A percentile compares a stretch with the other conserved stretches of the same genome.
Conservation (phyloP, 1,140 invertebrate genomes). For the Protaetia brevitarsis region DNA sequence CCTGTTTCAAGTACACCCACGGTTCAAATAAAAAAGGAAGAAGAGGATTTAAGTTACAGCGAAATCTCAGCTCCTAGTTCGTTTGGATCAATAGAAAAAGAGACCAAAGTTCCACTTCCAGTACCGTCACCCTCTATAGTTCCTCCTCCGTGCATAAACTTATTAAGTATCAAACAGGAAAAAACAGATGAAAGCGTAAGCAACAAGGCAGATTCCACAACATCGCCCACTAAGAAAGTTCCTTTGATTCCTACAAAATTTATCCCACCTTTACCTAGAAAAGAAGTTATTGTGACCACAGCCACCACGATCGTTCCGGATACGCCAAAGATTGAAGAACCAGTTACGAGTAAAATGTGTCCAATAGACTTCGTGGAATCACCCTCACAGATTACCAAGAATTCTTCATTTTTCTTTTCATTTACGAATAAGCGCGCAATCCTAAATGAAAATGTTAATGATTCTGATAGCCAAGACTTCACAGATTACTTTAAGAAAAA, state of each 20-base stretch:
- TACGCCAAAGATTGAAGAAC: neutral
- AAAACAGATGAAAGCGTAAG: neutral
- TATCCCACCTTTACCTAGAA: neutral
- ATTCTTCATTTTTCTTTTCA: neutral
- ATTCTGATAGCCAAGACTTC: conserved; percentile 26
- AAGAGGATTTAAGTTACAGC: neutral
- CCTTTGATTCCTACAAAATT: neutral
- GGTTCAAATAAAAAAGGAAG: conserved; percentile 21
- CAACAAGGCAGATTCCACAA: conserved; percentile 5
- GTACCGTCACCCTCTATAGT: conserved; percentile 5
- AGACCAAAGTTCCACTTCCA: neutral
- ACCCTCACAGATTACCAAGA: neutral
- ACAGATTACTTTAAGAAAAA: neutral
- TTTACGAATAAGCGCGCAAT: neutral
- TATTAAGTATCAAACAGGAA: neutral
- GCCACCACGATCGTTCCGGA: neutral
- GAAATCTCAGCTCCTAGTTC: neutral
- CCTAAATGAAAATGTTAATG: neutral
- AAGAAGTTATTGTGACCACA: neutral
- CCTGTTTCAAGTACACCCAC: neutral
- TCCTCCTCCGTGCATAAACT: neutral
- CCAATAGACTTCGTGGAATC: neutral
- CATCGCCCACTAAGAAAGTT: neutral
- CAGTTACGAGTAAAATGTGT: neutral
- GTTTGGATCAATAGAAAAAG: neutral